These are phyloP conservation scores for Mesembrinibis cayennensis DNA, from an alignment of 2,113 vertebrate species.

Conservation along the genomic window DNA sequence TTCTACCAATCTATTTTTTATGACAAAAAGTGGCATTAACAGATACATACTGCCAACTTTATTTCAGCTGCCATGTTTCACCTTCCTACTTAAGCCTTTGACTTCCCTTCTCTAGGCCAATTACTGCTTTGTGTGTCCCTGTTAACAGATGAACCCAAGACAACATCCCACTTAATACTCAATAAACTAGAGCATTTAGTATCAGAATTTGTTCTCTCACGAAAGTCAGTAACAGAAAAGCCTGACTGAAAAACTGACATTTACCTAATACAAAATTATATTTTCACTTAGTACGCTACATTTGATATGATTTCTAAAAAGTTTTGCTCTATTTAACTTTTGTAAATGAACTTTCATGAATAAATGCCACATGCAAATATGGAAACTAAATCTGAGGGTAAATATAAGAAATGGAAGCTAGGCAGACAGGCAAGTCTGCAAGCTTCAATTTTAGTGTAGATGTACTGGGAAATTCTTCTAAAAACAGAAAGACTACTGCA, in stretches of 20 bases:
- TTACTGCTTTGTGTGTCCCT: not conserved
- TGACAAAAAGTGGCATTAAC: not conserved
- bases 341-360: not conserved
- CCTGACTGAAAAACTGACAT: not conserved
- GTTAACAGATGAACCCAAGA: not conserved
- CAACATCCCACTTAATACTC: not conserved
- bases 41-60: not conserved
- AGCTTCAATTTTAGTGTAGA: conserved; percentile 29
- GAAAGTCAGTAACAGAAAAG: not conserved
- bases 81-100: not conserved
- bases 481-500: conserved; percentile 48
- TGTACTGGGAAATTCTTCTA: conserved; percentile 18
- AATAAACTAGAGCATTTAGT: not conserved
- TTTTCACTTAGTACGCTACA: not conserved
- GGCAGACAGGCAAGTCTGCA: conserved; percentile 13
- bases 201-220: not conserved
- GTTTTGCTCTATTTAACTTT: not conserved
- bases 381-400: conserved; percentile 42
- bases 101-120: not conserved
- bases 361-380: conserved; percentile 42
- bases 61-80: not conserved
- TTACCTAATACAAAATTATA: not conserved
- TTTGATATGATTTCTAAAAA: not conserved
- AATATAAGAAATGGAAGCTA: conserved; percentile 53
- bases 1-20: not conserved